phyloP scores from a whole-genome alignment of 2,113 vertebrate genomes.

The Noturus placidus region DNA sequence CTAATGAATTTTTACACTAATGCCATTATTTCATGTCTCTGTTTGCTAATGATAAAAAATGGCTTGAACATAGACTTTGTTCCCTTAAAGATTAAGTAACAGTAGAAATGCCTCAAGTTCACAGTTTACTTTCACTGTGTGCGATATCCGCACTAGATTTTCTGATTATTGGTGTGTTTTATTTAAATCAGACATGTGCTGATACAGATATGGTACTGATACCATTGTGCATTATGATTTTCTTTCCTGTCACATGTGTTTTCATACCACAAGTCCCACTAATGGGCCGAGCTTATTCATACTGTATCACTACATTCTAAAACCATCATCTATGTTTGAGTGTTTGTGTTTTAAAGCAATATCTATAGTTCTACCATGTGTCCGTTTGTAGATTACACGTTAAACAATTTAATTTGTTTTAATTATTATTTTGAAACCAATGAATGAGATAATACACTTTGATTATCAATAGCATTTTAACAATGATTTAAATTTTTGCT shows the following conservation, averaged over 20 bases:
- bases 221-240: neutral
- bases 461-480: neutral
- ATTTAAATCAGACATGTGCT: neutral
- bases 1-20: neutral
- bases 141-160: neutral
- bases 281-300: neutral
- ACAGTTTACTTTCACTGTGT: neutral
- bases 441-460: neutral
- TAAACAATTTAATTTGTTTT: constrained; percentile 7
- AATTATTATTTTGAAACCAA: neutral
- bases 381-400: constrained; percentile 23
- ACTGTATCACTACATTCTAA: constrained; percentile 18
- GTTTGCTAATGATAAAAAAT: neutral
- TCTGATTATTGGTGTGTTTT: neutral
- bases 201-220: constrained; percentile 29
- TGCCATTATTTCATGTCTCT: constrained; percentile 5
- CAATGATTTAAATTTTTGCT: neutral
- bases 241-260: neutral
- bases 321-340: constrained; percentile 3
- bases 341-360: constrained; percentile 1
- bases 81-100: neutral
- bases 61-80: neutral
- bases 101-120: constrained; percentile 8
- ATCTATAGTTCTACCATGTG: neutral
- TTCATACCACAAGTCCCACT: neutral